These are phyloP conservation scores for Thalpophila matura DNA, from an alignment of 2,888 invertebrate genomes.

Conservation along the genomic window DNA sequence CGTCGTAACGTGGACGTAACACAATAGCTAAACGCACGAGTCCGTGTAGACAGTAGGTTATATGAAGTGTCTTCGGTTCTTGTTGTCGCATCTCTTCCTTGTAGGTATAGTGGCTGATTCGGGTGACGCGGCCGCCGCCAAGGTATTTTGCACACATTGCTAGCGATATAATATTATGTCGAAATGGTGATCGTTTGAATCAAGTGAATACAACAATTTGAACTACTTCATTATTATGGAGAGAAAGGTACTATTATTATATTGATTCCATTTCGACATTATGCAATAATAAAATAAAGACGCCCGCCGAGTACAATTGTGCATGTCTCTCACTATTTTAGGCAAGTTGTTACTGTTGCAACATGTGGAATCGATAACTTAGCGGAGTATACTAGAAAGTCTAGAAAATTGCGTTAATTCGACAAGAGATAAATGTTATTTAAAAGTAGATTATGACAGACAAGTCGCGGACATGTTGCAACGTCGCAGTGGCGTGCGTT, in stretches of 20 bases:
- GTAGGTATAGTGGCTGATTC: slow-evolving; percentile 81
- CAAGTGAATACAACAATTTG: background rate
- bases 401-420: background rate
- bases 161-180: slow-evolving; percentile 84
- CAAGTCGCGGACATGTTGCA: slow-evolving; percentile 53
- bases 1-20: slow-evolving; percentile 51
- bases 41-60: slow-evolving; percentile 29
- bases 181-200: slow-evolving; percentile 72
- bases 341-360: slow-evolving; percentile 60
- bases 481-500: slow-evolving; percentile 47
- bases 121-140: slow-evolving; percentile 83
- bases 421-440: slow-evolving; percentile 12
- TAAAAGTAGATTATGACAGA: slow-evolving; percentile 1
- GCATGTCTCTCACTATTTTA: slow-evolving; percentile 49
- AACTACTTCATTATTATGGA: slow-evolving; percentile 13
- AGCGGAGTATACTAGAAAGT: background rate
- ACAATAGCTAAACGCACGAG: slow-evolving; percentile 54
- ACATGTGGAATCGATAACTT: slow-evolving; percentile 51
- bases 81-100: slow-evolving; percentile 54
- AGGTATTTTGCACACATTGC: slow-evolving; percentile 89
- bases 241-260: slow-evolving; percentile 17
- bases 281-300: slow-evolving; percentile 77
- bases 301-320: slow-evolving; percentile 86
- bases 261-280: slow-evolving; percentile 79
- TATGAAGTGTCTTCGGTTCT: slow-evolving; percentile 33